phyloP scores from a whole-genome alignment of 1,140 invertebrate species.

The Adelges cooleyi region DNA sequence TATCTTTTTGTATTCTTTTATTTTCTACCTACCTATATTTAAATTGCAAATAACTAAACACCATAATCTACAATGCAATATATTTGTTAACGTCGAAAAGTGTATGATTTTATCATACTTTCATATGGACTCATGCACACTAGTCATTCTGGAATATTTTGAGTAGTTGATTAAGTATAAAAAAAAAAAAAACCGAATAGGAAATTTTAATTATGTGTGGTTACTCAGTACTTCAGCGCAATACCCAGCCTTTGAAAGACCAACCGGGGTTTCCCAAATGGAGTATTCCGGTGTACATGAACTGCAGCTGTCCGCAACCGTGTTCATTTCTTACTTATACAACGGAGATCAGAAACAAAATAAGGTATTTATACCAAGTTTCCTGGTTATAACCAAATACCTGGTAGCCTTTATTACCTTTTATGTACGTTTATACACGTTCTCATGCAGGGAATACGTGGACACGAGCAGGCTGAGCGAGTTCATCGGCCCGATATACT shows the following conservation, averaged over 20 bases:
- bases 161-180: no score
- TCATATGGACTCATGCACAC: no score
- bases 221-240: slow-evolving; percentile 30
- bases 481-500: neutral
- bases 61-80: no score
- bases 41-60: no score
- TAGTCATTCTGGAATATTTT: no score
- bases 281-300: slow-evolving; percentile 27
- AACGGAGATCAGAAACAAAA: slow-evolving; percentile 6
- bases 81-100: no score
- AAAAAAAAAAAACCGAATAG: no score
- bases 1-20: no score
- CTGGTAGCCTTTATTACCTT: neutral
- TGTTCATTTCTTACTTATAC: slow-evolving; percentile 29
- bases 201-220: no score
- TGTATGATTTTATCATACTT: no score
- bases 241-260: neutral
- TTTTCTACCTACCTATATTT: no score
- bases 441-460: neutral
- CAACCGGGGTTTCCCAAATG: slow-evolving; percentile 26
- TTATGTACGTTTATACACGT: neutral
- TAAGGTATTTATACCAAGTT: slow-evolving; percentile 11
- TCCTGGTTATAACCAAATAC: neutral
- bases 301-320: slow-evolving; percentile 28
- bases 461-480: neutral